Percentiles rank a stretch among this genome's conserved stretches.
These are phyloP conservation scores for Dreissena polymorpha DNA, from an alignment of 1,140 invertebrate species.

Conservation along the genomic window DNA sequence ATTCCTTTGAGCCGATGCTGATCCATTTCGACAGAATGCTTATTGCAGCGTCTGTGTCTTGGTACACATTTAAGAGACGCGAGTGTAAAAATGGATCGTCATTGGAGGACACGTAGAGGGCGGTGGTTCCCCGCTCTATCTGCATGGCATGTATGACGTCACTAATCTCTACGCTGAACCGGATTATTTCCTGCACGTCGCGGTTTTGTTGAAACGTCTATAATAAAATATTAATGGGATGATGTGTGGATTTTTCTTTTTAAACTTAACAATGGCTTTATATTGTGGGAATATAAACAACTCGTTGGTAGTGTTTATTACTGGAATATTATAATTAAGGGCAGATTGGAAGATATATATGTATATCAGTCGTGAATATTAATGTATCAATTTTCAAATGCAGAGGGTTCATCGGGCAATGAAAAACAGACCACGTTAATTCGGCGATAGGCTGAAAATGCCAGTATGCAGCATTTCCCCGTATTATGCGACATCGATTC, in stretches of 20 bases:
- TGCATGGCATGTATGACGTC: constrained; percentile 64
- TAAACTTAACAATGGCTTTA: not conserved
- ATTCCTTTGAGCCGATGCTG: not conserved
- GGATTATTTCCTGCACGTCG: constrained; percentile 3
- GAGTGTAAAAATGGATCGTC: constrained; percentile 12
- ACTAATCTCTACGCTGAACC: constrained; percentile 57
- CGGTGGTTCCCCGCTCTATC: constrained; percentile 65
- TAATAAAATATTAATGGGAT: not conserved
- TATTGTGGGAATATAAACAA: not conserved
- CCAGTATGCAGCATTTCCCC: too few relatives aligned
- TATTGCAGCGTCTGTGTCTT: constrained; percentile 50
- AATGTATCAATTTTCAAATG: too few relatives aligned
- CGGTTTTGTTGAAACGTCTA: not conserved
- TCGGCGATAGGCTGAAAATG: too few relatives aligned
- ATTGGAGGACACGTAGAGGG: constrained; percentile 62
- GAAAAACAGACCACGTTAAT: too few relatives aligned
- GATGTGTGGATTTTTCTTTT: not conserved
- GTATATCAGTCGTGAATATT: too few relatives aligned
- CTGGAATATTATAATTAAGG: too few relatives aligned
- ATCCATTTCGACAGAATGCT: not conserved
- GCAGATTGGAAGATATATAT: too few relatives aligned
- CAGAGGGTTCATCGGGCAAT: too few relatives aligned
- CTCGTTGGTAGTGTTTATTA: too few relatives aligned
- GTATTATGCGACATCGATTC: too few relatives aligned
- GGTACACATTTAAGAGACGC: constrained; percentile 35